Conservation (phyloP, 2,113 vertebrate genomes). For the Pangasianodon gigas region DNA sequence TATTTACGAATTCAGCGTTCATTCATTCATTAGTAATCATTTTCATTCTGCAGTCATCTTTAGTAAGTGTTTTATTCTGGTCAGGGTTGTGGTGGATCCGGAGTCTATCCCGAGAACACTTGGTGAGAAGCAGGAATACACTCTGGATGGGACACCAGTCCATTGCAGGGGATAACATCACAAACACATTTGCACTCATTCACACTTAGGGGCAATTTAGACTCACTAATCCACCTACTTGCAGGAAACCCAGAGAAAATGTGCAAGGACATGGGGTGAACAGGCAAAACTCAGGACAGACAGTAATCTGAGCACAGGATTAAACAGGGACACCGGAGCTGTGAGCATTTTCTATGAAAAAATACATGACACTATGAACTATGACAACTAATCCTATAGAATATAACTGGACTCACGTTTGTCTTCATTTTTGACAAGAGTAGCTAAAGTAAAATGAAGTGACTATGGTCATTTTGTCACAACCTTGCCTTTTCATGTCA, state of each 20-base stretch:
- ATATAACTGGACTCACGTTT: not conserved
- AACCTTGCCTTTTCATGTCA: not conserved
- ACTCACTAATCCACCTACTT: not conserved
- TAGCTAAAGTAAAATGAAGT: not conserved
- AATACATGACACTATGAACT: not conserved
- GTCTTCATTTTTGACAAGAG: not conserved
- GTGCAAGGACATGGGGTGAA: not conserved
- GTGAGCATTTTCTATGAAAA: not conserved
- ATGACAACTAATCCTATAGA: not conserved
- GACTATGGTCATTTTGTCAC: not conserved
- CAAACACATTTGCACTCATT: not conserved
- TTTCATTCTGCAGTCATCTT: not conserved
- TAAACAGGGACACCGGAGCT: not conserved
- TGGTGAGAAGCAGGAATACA: not conserved
- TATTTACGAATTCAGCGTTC: no score
- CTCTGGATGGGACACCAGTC: not conserved
- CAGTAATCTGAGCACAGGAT: not conserved
- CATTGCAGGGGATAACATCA: not conserved
- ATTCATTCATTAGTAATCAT: not conserved
- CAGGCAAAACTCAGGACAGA: not conserved
- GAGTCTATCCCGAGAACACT: not conserved
- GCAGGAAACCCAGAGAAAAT: not conserved
- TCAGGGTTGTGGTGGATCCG: not conserved
- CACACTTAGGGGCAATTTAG: not conserved
- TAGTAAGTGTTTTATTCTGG: not conserved